Conservation (phyloP, 2,113 vertebrate genomes). For the Proterorhinus semilunaris region DNA sequence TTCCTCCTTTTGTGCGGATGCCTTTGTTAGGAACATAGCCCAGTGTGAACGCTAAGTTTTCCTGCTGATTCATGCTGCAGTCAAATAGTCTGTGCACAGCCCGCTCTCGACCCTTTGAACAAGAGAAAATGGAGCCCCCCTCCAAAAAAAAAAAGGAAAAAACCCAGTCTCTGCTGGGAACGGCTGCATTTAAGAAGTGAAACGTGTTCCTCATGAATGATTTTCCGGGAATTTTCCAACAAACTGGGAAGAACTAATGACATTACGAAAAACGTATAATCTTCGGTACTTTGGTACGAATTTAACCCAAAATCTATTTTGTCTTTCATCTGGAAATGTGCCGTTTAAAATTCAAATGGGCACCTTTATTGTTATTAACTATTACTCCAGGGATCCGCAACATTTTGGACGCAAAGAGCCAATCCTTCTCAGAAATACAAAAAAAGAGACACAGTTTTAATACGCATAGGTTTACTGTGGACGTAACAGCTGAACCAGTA, state of each 20-base stretch:
- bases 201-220: slow-evolving; percentile 38
- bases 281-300: too few relatives aligned
- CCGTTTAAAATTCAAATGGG: too few relatives aligned
- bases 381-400: too few relatives aligned
- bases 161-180: slow-evolving; percentile 34
- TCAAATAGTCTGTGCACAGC: slow-evolving; percentile 48
- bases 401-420: too few relatives aligned
- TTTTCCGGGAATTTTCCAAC: background rate
- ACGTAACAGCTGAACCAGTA: too few relatives aligned
- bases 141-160: background rate
- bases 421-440: too few relatives aligned
- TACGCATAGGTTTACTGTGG: too few relatives aligned
- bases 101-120: slow-evolving; percentile 46
- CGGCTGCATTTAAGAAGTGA: slow-evolving; percentile 36
- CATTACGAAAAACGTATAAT: background rate
- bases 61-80: slow-evolving; percentile 68
- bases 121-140: slow-evolving; percentile 45
- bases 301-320: too few relatives aligned
- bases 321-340: background rate
- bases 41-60: slow-evolving; percentile 30
- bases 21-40: slow-evolving; percentile 24
- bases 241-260: background rate
- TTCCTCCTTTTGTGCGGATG: slow-evolving; percentile 27
- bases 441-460: too few relatives aligned
- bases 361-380: too few relatives aligned